Percentiles rank a stretch among this genome's conserved stretches.
Evolutionary conservation across 2,888 invertebrate genomes (phyloP).

Genomic region (Habroteleia sp.): DNA sequence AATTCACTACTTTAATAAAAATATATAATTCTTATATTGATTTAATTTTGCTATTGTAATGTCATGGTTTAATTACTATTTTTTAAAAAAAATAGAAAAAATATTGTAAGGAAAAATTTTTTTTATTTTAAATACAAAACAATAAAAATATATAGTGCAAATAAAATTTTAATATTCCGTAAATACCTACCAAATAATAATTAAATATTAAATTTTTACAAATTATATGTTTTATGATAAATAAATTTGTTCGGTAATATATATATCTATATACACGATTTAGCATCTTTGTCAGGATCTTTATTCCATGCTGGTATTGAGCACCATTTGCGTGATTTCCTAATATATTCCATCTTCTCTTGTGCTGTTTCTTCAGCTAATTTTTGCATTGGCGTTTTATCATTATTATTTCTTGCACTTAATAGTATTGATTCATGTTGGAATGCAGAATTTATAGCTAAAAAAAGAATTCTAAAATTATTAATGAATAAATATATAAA

Average conservation of each 20-base stretch:
- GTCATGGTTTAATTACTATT: too few species aligned
- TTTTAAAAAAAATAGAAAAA: too few species aligned
- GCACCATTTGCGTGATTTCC: slow-evolving; percentile 78
- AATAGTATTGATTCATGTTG: slow-evolving; percentile 77
- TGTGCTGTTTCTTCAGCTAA: slow-evolving; percentile 76
- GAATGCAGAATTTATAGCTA: slow-evolving; percentile 78
- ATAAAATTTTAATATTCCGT: too few species aligned
- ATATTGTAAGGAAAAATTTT: too few species aligned
- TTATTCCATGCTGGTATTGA: slow-evolving; percentile 77
- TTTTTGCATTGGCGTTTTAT: slow-evolving; percentile 74
- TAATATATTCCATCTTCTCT: slow-evolving; percentile 77
- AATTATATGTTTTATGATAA: too few species aligned
- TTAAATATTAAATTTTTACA: too few species aligned
- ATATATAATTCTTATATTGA: too few species aligned
- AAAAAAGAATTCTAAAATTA: slow-evolving; percentile 19
- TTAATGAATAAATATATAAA: slow-evolving; percentile 2
- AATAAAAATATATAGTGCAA: too few species aligned
- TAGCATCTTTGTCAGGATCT: slow-evolving; percentile 19
- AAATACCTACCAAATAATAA: too few species aligned
- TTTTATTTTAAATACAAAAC: too few species aligned
- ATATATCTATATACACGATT: background rate
- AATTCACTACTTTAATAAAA: too few species aligned
- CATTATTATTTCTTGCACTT: slow-evolving; percentile 67
- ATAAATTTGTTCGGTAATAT: background rate
- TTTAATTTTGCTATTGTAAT: too few species aligned